Evolutionary conservation across 2,888 invertebrate species (phyloP), one percentile per base, ranked within the genome.

Genomic region (Apoderus coryli): DNA sequence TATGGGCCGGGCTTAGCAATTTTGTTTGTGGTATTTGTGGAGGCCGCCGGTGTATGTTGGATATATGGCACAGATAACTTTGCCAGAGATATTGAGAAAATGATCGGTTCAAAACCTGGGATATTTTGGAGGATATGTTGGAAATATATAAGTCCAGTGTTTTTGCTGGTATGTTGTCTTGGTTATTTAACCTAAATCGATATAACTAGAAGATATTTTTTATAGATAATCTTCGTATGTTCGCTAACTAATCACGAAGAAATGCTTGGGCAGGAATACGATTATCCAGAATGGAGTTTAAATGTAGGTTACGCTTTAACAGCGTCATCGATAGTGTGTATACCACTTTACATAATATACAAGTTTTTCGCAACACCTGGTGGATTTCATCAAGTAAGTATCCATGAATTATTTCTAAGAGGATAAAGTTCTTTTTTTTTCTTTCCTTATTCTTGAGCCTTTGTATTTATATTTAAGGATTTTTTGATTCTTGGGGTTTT

Each of bases 21-120:
- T 37, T 62, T 89, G 25, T 88, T 88, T 59, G 84, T 89, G 42
- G 88, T 89, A 24, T 88, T 89, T 52, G 81, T 89, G 33, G 89
- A 89, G 56, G 79, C 86, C 0, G 80, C 84, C 1, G 88, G 85
- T 0, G 81, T 89, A 1, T 82, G 79, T 57, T 89, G 86, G 85
- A 71, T 88, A 45, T 89, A 89, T 52, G 88, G 84, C 2, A 81
- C 80, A 1, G 76, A 77, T 44, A 65, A 76, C 35, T 84, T 88
- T 57, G 77, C 81, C 0, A 62, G 69, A 11, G 86, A 88, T 52
- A 74, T 89, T 31, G 69, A 75, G 49, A 72, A 71, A 50, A 89
- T 88, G 88, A 65, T 86, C 39, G 88, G 88, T 1, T 68, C 75
- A 46, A 63, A 65, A 32, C 84, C 86, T 0, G 78, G 77, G 0